phyloP scores from a whole-genome alignment of 2,113 vertebrate genomes.

The Ancistrus triradiatus region DNA sequence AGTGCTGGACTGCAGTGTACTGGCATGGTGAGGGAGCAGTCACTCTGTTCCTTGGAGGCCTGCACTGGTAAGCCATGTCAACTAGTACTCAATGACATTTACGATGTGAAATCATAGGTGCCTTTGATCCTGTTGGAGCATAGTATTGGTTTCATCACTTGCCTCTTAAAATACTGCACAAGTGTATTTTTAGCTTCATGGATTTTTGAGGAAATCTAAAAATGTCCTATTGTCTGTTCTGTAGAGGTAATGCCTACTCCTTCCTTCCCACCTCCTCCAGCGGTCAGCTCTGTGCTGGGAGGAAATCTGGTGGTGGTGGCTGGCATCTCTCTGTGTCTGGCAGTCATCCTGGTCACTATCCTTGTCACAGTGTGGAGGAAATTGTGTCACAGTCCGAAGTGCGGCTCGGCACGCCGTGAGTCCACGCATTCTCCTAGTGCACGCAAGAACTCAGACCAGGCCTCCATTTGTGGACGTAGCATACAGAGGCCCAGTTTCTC shows the following conservation, averaged over 20 bases:
- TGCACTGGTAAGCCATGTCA: constrained; percentile 80
- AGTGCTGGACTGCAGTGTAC: constrained; percentile 70
- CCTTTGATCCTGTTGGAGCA: too few species aligned
- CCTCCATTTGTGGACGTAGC: constrained; percentile 81
- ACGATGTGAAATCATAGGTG: too few species aligned
- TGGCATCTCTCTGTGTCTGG: constrained; percentile 86
- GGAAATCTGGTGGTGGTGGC: constrained; percentile 82
- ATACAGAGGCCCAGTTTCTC: constrained; percentile 79
- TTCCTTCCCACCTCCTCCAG: constrained; percentile 43
- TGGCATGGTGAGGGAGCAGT: constrained; percentile 77
- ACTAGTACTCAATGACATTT: too few species aligned
- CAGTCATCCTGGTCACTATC: constrained; percentile 82
- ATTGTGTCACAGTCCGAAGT: constrained; percentile 77
- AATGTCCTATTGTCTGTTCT: background rate
- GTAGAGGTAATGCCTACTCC: constrained; percentile 39
- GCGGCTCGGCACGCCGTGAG: constrained; percentile 66
- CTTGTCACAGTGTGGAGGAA: constrained; percentile 88
- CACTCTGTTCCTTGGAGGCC: constrained; percentile 85
- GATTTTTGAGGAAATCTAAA: background rate
- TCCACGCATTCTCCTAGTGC: constrained; percentile 76
- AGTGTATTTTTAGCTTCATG: background rate
- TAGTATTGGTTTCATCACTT: too few species aligned
- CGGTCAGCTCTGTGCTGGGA: constrained; percentile 53
- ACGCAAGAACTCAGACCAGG: constrained; percentile 85
- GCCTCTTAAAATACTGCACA: too few species aligned